Base-by-base conservation (phyloP, 2,888 invertebrate genomes). In the Drosophila paranaensis region DNA sequence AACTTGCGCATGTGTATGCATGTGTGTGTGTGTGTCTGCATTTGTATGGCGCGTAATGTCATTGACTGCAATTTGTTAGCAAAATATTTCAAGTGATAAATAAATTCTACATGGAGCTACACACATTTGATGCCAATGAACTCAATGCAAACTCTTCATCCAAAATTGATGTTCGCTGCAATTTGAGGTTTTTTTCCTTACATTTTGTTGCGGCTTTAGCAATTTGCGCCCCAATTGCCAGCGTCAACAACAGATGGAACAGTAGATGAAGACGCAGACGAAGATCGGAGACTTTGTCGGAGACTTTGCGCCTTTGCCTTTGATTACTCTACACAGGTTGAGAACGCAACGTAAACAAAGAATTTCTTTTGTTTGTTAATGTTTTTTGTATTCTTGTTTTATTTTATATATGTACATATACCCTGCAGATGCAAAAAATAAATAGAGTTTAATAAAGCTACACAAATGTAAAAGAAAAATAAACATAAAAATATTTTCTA, bases 51-150 rank as follows among this genome's bases (percentile, higher is more conserved):
- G 62, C 46, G 70, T 60, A 84, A 87, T 87, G 89, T 90, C 89
- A 89, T 87, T 89, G 90, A 90, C 89, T 90, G 89, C 90, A 90
- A 82, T 90, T 89, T 82, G 77, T 79, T 90, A 90, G 87, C 89
- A 80, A 87, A 89, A 81, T 83, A 81, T 81, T 86, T 77, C 75
- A 83, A 88, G 90, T 90, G 86, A 86, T 82, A 90, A 76, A 86
- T 78, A 86, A 82, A 82, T 76, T 88, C 73, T 88, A 79, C 67
- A 82, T 82, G 64, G 48, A 55, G 66, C 69, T 37, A 53, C 20
- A 43, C 16, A 53, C 30, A 66, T 39, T 53, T 16, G 46, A 74
- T 71, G 90, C 77, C 90, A 88, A 77, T 78, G 89, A 90, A 90
- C 88, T 73, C 77, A 55, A 70, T 60, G 66, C 68, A 63, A 71